Evolutionary conservation across 2,113 vertebrate genomes (phyloP), one percentile per base, ranked within the genome.

Genomic region (Orthochromis malagaraziensis): DNA sequence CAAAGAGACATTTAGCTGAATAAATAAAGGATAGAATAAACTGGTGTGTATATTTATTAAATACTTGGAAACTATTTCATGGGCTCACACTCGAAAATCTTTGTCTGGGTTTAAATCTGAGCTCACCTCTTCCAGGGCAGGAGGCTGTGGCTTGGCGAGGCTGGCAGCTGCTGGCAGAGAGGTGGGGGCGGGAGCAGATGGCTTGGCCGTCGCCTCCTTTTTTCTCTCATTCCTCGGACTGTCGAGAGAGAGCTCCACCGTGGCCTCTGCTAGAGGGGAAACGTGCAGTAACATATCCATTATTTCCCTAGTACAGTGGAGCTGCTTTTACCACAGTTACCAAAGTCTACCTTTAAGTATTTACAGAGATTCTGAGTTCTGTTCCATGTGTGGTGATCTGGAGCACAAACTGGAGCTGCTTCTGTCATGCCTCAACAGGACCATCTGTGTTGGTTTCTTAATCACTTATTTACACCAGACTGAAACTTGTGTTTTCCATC

Each of bases 181-280:
- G 33, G 83, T 31, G 81, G 93, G 90, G 87, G 96, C 88, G 80
- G 91, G 92, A 6, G 92, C 95, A n/a, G 95, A 89, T 2, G 94
- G 89, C 91, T 96, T 97, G 92, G 94, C 83, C 0, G 49, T 57
- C 11, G 93, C 94, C 40, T 97, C 97, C 94, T 96, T 98, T 95
- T 97, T 98, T 90, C 97, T 96, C 91, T 96, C 96, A 63, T 94
- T 97, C 7, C 91, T 96, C 1, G 97, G 96, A 87, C 95, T 98
- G 92, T 99, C 98, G 26, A 99, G 95, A 63, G 98, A 98, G 49
- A 99, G 93, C 88, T 99, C 98, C 58, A 99, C 98, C 1, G 98
- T 98, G 90, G 98, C 98, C 95, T 99, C 99, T 99, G 93, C 29
- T 19, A 6, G 13, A 58, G 9, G 38, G n/a, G 21, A 38, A 65